Evolutionary conservation across 2,888 invertebrate genomes (phyloP).

Genomic region (Coelopa pilipes): DNA sequence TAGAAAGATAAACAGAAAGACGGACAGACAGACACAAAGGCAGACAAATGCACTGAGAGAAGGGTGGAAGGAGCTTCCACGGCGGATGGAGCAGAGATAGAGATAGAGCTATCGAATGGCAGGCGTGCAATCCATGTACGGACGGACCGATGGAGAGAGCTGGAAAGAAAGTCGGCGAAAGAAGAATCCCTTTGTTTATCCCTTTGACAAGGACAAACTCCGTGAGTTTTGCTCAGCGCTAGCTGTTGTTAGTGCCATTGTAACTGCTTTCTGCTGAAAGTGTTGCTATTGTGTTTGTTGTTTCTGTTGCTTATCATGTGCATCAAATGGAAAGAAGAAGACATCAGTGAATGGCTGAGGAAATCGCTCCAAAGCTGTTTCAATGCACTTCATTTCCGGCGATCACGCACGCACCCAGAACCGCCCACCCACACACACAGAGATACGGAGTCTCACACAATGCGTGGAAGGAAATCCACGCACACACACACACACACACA

Average conservation of each 20-base stretch:
- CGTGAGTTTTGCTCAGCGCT: background rate
- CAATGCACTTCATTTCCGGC: background rate
- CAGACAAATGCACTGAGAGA: background rate
- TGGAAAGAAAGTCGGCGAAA: background rate
- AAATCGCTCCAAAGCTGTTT: slow-evolving; percentile 2
- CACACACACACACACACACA: background rate
- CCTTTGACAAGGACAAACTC: background rate
- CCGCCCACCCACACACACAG: background rate
- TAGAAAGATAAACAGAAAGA: background rate
- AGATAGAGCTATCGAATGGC: background rate
- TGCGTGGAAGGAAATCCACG: background rate
- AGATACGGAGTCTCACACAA: no score
- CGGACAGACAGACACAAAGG: background rate
- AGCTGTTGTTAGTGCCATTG: no score
- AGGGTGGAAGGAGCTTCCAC: background rate
- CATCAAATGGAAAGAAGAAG: background rate
- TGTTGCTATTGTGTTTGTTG: background rate
- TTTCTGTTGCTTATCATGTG: background rate
- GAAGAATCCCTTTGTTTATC: slow-evolving; percentile 4
- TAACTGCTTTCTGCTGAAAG: background rate
- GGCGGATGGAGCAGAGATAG: background rate
- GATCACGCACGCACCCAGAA: background rate
- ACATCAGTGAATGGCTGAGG: background rate
- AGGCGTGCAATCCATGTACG: background rate
- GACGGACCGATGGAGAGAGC: background rate